Evolutionary conservation across 2,113 vertebrate species (phyloP).

Genomic region (Hippocampus comes): DNA sequence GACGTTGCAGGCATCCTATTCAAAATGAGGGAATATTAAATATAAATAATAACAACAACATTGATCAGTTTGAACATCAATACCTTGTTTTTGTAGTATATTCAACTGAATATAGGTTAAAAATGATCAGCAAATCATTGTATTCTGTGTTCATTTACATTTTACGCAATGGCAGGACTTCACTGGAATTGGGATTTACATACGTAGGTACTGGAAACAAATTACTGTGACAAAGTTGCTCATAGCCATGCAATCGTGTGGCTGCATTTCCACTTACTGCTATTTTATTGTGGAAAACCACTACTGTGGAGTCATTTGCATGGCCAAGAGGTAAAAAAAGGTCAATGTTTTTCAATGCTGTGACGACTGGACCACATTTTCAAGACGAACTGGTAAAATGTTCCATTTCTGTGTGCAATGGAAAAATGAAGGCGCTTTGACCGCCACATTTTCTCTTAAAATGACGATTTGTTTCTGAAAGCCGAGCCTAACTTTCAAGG

Average conservation of each 20-base stretch:
- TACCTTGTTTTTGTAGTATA: no score
- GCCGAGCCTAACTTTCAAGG: constrained; percentile 6
- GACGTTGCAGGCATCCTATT: no score
- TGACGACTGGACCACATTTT: constrained; percentile 46
- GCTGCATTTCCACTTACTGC: constrained; percentile 59
- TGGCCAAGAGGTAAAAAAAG: constrained; percentile 53
- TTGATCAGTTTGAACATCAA: no score
- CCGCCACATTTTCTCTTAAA: constrained; percentile 34
- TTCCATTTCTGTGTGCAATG: constrained; percentile 49
- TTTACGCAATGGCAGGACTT: no score
- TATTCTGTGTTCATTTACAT: no score
- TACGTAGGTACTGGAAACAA: background rate
- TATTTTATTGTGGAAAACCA: constrained; percentile 37
- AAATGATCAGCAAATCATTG: no score
- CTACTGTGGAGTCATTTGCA: constrained; percentile 51
- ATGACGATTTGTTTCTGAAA: constrained; percentile 22
- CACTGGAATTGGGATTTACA: no score
- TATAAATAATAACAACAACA: no score
- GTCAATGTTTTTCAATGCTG: constrained; percentile 50
- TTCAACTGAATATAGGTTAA: no score
- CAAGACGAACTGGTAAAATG: constrained; percentile 39
- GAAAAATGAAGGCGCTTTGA: constrained; percentile 40
- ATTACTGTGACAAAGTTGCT: constrained; percentile 19
- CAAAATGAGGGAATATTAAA: no score
- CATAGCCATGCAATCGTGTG: constrained; percentile 20